These are phyloP conservation scores for Scomber japonicus DNA, from an alignment of 2,113 vertebrate genomes.

Conservation along the genomic window DNA sequence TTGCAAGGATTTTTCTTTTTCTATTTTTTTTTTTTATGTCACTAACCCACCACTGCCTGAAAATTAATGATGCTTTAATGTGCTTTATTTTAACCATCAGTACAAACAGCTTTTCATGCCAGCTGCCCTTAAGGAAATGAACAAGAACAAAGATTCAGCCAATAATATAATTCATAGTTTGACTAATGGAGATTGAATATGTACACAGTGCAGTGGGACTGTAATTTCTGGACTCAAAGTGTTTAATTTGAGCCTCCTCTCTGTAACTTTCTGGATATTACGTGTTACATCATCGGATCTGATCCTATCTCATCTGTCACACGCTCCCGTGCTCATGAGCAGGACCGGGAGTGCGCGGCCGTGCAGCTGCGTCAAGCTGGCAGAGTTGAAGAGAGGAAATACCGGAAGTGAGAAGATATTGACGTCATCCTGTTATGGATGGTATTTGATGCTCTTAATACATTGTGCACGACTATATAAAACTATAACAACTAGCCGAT, in stretches of 20 bases:
- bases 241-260: slow-evolving; percentile 9
- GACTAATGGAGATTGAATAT: background rate
- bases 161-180: too few relatives aligned
- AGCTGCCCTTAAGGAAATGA: too few relatives aligned
- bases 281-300: slow-evolving; percentile 60
- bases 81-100: too few relatives aligned
- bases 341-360: background rate
- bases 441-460: too few relatives aligned
- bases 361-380: background rate
- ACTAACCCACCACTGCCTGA: background rate
- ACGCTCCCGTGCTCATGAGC: slow-evolving; percentile 39
- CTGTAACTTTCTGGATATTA: slow-evolving; percentile 45
- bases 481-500: too few relatives aligned
- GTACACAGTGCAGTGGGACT: background rate
- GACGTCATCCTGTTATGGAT: background rate
- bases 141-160: too few relatives aligned
- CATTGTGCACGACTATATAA: too few relatives aligned
- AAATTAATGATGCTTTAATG: background rate
- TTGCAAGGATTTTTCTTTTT: background rate
- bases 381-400: background rate
- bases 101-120: too few relatives aligned
- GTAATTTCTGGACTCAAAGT: slow-evolving; percentile 15
- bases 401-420: slow-evolving; percentile 16
- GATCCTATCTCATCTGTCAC: slow-evolving; percentile 39
- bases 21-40: background rate